Evolutionary conservation across 2,113 vertebrate genomes (phyloP), one percentile per base, ranked within the genome.

Genomic region (Pseudonaja textilis): DNA sequence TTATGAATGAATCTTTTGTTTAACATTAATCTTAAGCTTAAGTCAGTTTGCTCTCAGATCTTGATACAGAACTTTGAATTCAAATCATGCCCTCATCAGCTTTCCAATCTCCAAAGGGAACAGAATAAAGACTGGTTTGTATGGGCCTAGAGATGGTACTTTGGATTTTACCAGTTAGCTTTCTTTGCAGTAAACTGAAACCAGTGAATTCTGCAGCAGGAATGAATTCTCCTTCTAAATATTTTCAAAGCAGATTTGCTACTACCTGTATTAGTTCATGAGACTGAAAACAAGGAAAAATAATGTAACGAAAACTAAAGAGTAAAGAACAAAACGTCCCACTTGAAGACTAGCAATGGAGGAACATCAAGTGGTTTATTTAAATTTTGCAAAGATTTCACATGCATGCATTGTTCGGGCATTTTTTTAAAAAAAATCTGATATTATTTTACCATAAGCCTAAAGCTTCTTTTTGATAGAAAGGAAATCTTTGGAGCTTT

Each of bases 341-440:
- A 89, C 85, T n/a, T 94, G 89, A 94, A 87, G 95, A 74, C 50
- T 91, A 93, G 90, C 93, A 22, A 92, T 86, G 93, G 88, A 69
- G 91, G 45, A 90, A 88, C 93, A 93, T 96, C 94, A 96, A 88
- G 91, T 87, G 87, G 95, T 26, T 95, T 96, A 95, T 94, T 96
- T 95, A 90, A 90, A 94, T 96, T 96, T 97, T 94, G 96, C 93
- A 94, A 94, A 89, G 89, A 88, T 93, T 96, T 96, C 90, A 94
- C 94, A 61, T 94, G 22, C 56, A 52, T 94, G 87, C 92, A 93
- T 88, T 86, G 29, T 56, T 50, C 39, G 94, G 94, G 23, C 89
- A 96, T 96, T 96, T 92, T 50, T 7, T 5, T 57, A 0, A 23
- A 57, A 20, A 54, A n/a, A 56, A 95, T 93, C 29, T 89, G 92